phyloP scores from a whole-genome alignment of 92 coral and sea anemone genomes.

The Porites cylindrica region DNA sequence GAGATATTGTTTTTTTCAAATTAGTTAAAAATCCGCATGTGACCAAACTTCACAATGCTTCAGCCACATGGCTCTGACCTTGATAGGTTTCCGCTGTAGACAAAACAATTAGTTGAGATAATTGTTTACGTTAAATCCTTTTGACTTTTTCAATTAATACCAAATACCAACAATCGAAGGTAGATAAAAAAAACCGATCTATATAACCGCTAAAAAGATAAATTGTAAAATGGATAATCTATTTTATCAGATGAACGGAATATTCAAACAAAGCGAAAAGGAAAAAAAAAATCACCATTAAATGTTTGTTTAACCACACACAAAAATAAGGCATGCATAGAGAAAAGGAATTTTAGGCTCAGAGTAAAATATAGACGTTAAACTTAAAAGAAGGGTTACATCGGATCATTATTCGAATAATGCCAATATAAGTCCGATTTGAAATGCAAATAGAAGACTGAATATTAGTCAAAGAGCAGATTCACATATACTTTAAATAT shows the following conservation, averaged over 20 bases:
- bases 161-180: not conserved
- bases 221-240: not conserved
- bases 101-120: not conserved
- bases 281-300: not conserved
- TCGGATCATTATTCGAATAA: not conserved
- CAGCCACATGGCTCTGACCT: not conserved
- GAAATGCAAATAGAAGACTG: not conserved
- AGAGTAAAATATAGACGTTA: not conserved
- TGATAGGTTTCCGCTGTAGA: not conserved
- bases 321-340: too few relatives aligned
- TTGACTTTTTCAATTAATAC: too few relatives aligned
- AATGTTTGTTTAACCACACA: too few relatives aligned
- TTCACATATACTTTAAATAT: too few relatives aligned
- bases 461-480: not conserved
- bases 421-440: not conserved
- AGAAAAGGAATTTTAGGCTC: too few relatives aligned
- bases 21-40: not conserved
- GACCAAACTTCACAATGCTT: not conserved
- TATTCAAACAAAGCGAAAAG: not conserved
- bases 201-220: not conserved
- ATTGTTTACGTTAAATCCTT: not conserved
- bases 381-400: not conserved
- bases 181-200: not conserved
- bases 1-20: too few relatives aligned
- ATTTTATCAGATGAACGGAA: too few relatives aligned